These are phyloP conservation scores for Sclerodermus sp. DNA, from an alignment of 2,888 invertebrate species.

Conservation along the genomic window DNA sequence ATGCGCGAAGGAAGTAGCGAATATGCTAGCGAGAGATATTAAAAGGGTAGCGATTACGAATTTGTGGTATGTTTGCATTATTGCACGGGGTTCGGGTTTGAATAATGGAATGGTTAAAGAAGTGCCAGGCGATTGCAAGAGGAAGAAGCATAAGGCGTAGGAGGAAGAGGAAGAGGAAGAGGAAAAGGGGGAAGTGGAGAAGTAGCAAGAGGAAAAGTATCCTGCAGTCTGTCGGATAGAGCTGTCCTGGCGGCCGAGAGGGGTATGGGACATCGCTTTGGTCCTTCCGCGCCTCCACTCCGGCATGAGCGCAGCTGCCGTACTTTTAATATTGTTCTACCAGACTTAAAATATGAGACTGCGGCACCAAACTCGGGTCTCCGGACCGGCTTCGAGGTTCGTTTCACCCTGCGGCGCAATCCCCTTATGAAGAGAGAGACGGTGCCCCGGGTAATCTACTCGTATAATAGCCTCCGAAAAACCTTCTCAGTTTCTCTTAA, in stretches of 20 bases:
- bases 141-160: neutral
- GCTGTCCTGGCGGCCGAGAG: conserved; percentile 31
- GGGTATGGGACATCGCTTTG: conserved; percentile 31
- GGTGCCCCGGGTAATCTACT: conserved; percentile 26
- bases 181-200: conserved; percentile 4
- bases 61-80: too few relatives aligned
- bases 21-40: too few relatives aligned
- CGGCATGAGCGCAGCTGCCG: conserved; percentile 39
- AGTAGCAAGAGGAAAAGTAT: conserved; percentile 12
- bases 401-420: conserved; percentile 19
- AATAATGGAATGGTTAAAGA: too few relatives aligned
- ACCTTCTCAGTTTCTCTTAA: conserved; percentile 13
- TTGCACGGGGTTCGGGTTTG: too few relatives aligned
- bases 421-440: conserved; percentile 20
- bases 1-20: too few relatives aligned
- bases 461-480: conserved; percentile 29
- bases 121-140: too few relatives aligned
- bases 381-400: conserved; percentile 27
- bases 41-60: too few relatives aligned
- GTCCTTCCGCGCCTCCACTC: conserved; percentile 16
- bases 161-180: neutral
- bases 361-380: conserved; percentile 34
- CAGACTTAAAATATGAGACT: conserved; percentile 46
- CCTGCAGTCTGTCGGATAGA: conserved; percentile 23
- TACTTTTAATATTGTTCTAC: conserved; percentile 48